A percentile compares a stretch with the other conserved stretches of the same genome.
phyloP scores from a whole-genome alignment of 92 coral and sea anemone species.

The Isaurus tuberculatus region DNA sequence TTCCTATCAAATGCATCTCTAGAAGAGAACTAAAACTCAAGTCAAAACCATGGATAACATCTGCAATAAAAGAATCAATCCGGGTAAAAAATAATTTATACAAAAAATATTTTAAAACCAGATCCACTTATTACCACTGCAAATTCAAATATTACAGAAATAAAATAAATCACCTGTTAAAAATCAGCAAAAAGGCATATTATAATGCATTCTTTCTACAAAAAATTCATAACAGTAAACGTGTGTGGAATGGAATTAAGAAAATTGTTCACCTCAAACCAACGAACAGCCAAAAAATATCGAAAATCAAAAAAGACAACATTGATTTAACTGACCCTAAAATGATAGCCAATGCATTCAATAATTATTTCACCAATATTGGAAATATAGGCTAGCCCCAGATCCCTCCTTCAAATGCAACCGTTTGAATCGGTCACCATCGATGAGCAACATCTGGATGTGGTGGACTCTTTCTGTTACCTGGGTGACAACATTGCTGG shows the following conservation, averaged over 20 bases:
- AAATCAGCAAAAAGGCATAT: slow-evolving; percentile 57
- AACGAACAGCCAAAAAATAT: slow-evolving; percentile 37
- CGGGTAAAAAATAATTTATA: slow-evolving; percentile 47
- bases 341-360: slow-evolving; percentile 47
- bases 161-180: slow-evolving; percentile 56
- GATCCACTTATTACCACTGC: slow-evolving; percentile 55
- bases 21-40: slow-evolving; percentile 53
- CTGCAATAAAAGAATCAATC: slow-evolving; percentile 57
- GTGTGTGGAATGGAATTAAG: slow-evolving; percentile 66
- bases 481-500: too few relatives aligned
- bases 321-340: slow-evolving; percentile 47
- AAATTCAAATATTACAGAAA: slow-evolving; percentile 66
- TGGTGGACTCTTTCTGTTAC: too few relatives aligned
- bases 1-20: slow-evolving; percentile 52
- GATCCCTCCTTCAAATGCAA: too few relatives aligned
- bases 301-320: slow-evolving; percentile 38
- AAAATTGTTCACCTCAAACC: slow-evolving; percentile 58
- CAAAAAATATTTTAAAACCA: slow-evolving; percentile 55
- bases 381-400: slow-evolving; percentile 44
- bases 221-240: slow-evolving; percentile 51
- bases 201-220: slow-evolving; percentile 49
- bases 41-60: slow-evolving; percentile 61
- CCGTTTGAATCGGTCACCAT: too few relatives aligned
- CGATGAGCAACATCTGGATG: too few relatives aligned
- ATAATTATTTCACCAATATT: slow-evolving; percentile 48